Base-by-base conservation (phyloP, 2,888 invertebrate genomes). In the Platycheirus rosarum region DNA sequence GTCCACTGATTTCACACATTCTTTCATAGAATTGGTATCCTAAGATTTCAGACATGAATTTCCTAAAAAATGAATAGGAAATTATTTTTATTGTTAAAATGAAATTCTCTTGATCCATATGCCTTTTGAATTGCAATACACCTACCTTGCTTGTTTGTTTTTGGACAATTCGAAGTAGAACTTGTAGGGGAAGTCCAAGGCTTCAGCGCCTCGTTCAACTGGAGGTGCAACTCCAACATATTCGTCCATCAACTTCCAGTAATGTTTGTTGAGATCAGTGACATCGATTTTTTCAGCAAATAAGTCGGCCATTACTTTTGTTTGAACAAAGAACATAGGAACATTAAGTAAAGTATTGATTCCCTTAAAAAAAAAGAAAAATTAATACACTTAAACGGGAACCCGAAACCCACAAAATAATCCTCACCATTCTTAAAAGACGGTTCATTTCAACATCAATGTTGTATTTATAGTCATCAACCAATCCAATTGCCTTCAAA, bases 21-120 rank as follows among this genome's bases (percentile, higher is more conserved):
- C 93, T 92, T 14, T 94, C 92, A 87, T 95, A 94, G 88, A 95
- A 93, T 87, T 95, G 95, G 91, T 95, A 95, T 89, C 97, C 97
- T 32, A 97, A 91, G 29, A 97, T 93, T 88, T 93, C 94, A 20
- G 95, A 94, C 4, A 97, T 94, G 89, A 94, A 95, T 89, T 95
- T 95, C 86, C 94, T 94, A 7, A 23, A 23, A 23, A n/a, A n/a
- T n/a, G n/a, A 26, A 26, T 26, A 26, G 6, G 26, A 26, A 6
- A 26, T n/a, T n/a, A n/a, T n/a, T n/a, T n/a, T n/a, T n/a, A n/a
- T n/a, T n/a, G n/a, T n/a, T n/a, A n/a, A n/a, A n/a, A n/a, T n/a
- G n/a, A n/a, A n/a, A n/a, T n/a, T n/a, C n/a, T n/a, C n/a, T n/a
- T n/a, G n/a, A n/a, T n/a, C n/a, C n/a, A n/a, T n/a, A n/a, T n/a